A percentile compares a stretch with the other conserved stretches of the same genome.
Conservation (phyloP, 2,888 invertebrate species). For the Chydorus sphaericus region DNA sequence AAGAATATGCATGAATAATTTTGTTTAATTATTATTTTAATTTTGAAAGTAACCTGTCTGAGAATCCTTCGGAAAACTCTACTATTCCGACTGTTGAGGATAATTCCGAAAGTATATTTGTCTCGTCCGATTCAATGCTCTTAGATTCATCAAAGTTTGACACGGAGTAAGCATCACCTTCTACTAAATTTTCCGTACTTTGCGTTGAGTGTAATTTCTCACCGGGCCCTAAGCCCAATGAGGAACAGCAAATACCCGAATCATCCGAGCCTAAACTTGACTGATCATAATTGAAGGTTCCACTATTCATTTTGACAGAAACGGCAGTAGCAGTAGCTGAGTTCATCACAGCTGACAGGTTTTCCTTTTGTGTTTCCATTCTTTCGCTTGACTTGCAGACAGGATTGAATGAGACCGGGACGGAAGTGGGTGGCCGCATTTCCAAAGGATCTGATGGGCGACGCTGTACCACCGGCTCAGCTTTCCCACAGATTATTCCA, state of each 20-base stretch:
- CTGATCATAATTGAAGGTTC: slow-evolving; percentile 30
- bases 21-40: too few species aligned
- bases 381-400: too few species aligned
- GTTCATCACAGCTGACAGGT: too few species aligned
- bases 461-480: background rate
- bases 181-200: slow-evolving; percentile 16
- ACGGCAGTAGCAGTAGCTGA: background rate
- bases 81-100: too few species aligned
- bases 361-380: too few species aligned
- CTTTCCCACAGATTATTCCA: background rate
- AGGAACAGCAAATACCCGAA: slow-evolving; percentile 20
- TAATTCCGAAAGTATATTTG: too few species aligned
- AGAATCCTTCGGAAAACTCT: too few species aligned
- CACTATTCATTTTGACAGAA: background rate
- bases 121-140: slow-evolving; percentile 21
- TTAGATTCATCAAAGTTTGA: slow-evolving; percentile 17
- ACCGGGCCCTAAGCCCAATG: slow-evolving; percentile 16
- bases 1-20: too few species aligned
- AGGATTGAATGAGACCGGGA: too few species aligned
- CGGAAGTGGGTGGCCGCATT: too few species aligned
- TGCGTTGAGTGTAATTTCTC: slow-evolving; percentile 15
- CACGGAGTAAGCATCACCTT: slow-evolving; percentile 10
- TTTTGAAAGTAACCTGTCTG: too few species aligned
- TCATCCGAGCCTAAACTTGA: slow-evolving; percentile 60
- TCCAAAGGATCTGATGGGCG: background rate